Evolutionary conservation across 2,113 vertebrate species (phyloP).

Genomic region (Piaya cayana): DNA sequence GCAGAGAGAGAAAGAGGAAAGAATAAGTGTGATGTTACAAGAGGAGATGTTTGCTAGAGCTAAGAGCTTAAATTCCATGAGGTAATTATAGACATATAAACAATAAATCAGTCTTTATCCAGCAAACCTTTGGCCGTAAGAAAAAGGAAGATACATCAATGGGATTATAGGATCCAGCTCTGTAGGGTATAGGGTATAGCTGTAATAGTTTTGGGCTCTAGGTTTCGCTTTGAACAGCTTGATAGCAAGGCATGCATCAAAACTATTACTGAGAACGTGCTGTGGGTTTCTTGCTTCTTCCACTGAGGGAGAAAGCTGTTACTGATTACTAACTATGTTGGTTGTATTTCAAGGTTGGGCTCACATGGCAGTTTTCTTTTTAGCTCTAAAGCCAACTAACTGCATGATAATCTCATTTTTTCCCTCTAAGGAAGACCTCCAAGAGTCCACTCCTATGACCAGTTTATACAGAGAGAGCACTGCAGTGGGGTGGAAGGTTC

Average conservation of each 20-base stretch:
- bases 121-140: slow-evolving; percentile 35
- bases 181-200: neutral
- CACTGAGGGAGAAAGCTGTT: slow-evolving; percentile 54
- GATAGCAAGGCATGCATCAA: slow-evolving; percentile 49
- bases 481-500: neutral
- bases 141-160: slow-evolving; percentile 34
- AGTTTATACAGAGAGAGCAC: neutral
- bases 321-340: slow-evolving; percentile 14
- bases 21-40: slow-evolving; percentile 60
- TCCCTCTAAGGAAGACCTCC: neutral
- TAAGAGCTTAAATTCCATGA: slow-evolving; percentile 41
- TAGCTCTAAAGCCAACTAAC: slow-evolving; percentile 4
- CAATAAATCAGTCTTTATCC: slow-evolving; percentile 57
- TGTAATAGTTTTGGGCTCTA: neutral
- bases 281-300: slow-evolving; percentile 51
- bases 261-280: slow-evolving; percentile 29
- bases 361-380: slow-evolving; percentile 11
- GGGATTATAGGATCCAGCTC: slow-evolving; percentile 36
- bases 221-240: slow-evolving; percentile 46
- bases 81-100: slow-evolving; percentile 46
- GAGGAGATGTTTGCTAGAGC: slow-evolving; percentile 54
- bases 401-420: slow-evolving; percentile 2
- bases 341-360: slow-evolving; percentile 32
- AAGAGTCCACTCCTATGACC: neutral
- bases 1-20: slow-evolving; percentile 30